A percentile compares a stretch with the other conserved stretches of the same genome.
These are phyloP conservation scores for Nomada hirtipes DNA, from an alignment of 2,888 invertebrate species.

Conservation along the genomic window DNA sequence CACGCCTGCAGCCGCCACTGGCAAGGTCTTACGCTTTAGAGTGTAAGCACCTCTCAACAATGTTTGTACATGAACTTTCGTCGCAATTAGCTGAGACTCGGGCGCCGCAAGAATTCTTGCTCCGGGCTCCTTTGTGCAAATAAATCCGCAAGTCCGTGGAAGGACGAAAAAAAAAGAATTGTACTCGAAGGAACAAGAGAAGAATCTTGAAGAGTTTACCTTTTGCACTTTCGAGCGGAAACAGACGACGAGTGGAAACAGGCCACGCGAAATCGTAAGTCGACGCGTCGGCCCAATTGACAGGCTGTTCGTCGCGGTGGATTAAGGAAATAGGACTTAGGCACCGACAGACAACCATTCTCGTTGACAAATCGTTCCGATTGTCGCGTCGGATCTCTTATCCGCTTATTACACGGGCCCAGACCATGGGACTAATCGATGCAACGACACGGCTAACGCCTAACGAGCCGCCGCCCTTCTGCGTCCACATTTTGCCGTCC, in stretches of 20 bases:
- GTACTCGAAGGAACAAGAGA: too few relatives aligned
- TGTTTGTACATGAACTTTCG: constrained; percentile 30
- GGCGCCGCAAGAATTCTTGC: not conserved
- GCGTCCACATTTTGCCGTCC: constrained; percentile 9
- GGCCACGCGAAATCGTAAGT: constrained; percentile 28
- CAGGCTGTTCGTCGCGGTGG: constrained; percentile 56
- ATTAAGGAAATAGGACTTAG: constrained; percentile 66
- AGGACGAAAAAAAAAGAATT: not conserved
- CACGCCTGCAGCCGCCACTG: not conserved
- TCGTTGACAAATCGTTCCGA: constrained; percentile 64
- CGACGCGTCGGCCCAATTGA: constrained; percentile 32
- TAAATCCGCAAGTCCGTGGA: not conserved
- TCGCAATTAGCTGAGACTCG: constrained; percentile 29
- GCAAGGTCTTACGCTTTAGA: not conserved
- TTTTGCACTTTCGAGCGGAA: constrained; percentile 15
- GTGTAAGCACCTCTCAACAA: constrained; percentile 15
- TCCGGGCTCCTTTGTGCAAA: not conserved
- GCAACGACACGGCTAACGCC: constrained; percentile 55
- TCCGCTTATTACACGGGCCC: constrained; percentile 58
- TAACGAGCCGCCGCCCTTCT: constrained; percentile 47
- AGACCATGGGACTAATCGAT: constrained; percentile 54
- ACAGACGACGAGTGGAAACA: constrained; percentile 5
- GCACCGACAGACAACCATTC: constrained; percentile 14
- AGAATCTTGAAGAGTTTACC: not conserved
- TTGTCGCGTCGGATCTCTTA: constrained; percentile 53